Evolutionary conservation across 1,140 invertebrate species (phyloP).

Genomic region (Rhopalosiphum maidis): DNA sequence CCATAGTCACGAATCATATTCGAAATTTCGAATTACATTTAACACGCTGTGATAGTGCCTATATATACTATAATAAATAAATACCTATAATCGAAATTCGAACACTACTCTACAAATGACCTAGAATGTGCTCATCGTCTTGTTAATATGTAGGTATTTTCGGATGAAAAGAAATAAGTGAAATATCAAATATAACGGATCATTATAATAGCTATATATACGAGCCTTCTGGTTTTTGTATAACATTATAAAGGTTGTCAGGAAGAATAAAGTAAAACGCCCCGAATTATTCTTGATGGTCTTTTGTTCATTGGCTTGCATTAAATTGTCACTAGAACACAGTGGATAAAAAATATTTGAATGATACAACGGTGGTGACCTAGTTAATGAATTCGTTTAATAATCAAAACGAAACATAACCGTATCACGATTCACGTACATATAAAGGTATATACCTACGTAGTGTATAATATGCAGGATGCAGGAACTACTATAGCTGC

Average conservation of each 20-base stretch:
- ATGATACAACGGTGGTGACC: not conserved
- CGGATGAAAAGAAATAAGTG: slow-evolving; percentile 13
- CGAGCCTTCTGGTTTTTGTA: not conserved
- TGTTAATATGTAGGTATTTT: not conserved
- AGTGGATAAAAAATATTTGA: slow-evolving; percentile 26
- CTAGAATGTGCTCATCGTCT: slow-evolving; percentile 23
- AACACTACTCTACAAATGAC: not conserved
- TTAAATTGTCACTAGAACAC: slow-evolving; percentile 29
- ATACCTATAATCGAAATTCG: not conserved
- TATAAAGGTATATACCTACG: not conserved
- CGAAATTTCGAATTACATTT: not conserved
- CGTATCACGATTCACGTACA: not conserved
- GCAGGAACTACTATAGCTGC: not conserved
- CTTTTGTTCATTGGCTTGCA: slow-evolving; percentile 8
- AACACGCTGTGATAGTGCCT: not conserved
- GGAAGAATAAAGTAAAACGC: slow-evolving; percentile 47
- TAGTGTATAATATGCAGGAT: not conserved
- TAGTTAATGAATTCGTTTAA: not conserved
- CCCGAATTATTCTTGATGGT: not conserved
- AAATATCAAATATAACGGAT: slow-evolving; percentile 31
- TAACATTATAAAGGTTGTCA: slow-evolving; percentile 13
- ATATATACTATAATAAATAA: not conserved
- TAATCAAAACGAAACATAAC: slow-evolving; percentile 21
- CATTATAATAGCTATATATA: not conserved
- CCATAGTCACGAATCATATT: not conserved